Evolutionary conservation across 2,113 vertebrate genomes (phyloP), one percentile per base, ranked within the genome.

Genomic region (Atlantisia rogersi): DNA sequence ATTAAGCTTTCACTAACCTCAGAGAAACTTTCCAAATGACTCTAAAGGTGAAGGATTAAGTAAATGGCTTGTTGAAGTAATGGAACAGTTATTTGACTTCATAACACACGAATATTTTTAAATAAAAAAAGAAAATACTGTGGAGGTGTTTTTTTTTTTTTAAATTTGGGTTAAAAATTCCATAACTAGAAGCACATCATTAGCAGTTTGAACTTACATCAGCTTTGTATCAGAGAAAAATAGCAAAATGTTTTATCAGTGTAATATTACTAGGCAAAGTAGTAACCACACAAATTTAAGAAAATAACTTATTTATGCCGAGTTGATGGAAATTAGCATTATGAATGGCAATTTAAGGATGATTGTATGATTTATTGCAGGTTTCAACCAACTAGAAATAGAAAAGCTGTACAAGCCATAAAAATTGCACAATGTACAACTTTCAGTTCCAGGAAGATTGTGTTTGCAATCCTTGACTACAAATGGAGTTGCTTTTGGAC

Each of bases 391-490:
- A 52, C 63, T 83, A 52, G 88, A 94, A 92, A 92, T 90, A 94
- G 82, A 96, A 83, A 94, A 94, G 68, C 46, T 70, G 56, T 80
- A 32, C 59, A 88, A 95, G 75, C 44, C 75, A 86, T 78, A 77
- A 94, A 93, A 94, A 90, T 95, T 96, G 95, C 95, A 95, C 90
- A 92, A 80, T 67, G 68, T 56, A 59, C 59, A 86, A 63, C 60
- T 86, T 96, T 67, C 82, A 74, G 68, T 97, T 94, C 90, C 94
- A 95, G 85, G 75, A 96, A 94, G 75, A 88, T 1, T 74, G 50
- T 46, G 64, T 74, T 82, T 88, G 75, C 90, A 91, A 8, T 93
- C 46, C 71, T 90, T 91, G 90, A 90, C 92, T 96, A 83, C 85
- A 96, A 94, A 93, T 86, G 63, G 85, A 90, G 20, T 25, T 96